Conservation (phyloP, 2,888 invertebrate species). For the Acanthosepion pharaonis region DNA sequence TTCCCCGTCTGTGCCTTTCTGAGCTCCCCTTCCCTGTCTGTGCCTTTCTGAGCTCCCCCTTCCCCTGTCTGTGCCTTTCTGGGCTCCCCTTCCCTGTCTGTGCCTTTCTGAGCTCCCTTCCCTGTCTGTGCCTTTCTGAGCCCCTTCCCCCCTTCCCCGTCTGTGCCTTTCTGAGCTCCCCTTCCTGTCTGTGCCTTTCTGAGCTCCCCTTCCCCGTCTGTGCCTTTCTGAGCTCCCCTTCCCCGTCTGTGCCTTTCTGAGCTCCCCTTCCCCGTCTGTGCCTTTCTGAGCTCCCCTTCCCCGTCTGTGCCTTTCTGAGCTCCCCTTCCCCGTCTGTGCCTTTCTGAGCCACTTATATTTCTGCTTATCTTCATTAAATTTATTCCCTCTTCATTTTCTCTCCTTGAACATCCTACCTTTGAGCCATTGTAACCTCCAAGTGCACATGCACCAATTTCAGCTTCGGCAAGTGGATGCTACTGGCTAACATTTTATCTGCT, state of each 20-base stretch:
- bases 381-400: too few species aligned
- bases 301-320: not conserved
- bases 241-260: not conserved
- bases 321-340: not conserved
- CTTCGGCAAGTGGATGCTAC: not conserved
- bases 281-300: not conserved
- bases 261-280: not conserved
- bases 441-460: not conserved
- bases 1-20: too few species aligned
- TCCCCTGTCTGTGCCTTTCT: too few species aligned
- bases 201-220: not conserved
- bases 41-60: too few species aligned
- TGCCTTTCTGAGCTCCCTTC: too few species aligned
- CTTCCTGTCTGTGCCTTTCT: not conserved
- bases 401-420: not conserved
- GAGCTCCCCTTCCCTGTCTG: too few species aligned
- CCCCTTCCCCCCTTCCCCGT: too few species aligned
- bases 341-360: too few species aligned
- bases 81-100: too few species aligned
- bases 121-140: too few species aligned
- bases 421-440: not conserved
- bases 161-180: too few species aligned
- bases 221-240: not conserved
- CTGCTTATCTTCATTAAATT: not conserved
- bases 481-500: not conserved